Evolutionary conservation across 2,888 invertebrate species (phyloP), one percentile per base, ranked within the genome.

Genomic region (Lucinisca nassula): DNA sequence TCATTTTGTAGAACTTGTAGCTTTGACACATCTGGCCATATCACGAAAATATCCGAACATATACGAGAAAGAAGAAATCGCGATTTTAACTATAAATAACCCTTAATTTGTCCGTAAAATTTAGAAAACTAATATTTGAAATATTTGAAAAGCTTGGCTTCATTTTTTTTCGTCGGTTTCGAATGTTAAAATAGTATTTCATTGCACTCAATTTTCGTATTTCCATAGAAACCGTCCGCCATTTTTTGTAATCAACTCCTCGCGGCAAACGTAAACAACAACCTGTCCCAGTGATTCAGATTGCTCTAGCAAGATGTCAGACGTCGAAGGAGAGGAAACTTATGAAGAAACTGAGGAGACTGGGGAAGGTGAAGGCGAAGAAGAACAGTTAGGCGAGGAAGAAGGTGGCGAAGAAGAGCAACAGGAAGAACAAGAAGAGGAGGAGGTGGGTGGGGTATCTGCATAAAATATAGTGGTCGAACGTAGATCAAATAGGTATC

Each of bases 181-280:
- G 30, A 49, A 24, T 1, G 51, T 32, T n/a, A 35, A 35, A 67
- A 67, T 10, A 4, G 1, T 32, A 35, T 32, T 67, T 67, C 17
- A 10, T 21, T 10, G 32, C 30, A 10, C 24, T 67, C 67, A 32
- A 67, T 35, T 67, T 67, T 35, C 67, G 67, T 35, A 88, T 92
- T 87, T 81, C 91, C 91, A 70, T 91, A 90, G 90, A 90, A 92
- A 92, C 92, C 24, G 85, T 91, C 91, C 91, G 91, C 92, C 92
- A 92, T 92, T 82, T 90, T 92, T 92, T 90, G 91, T 91, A 92
- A 92, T 89, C 91, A 92, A 90, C 90, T 67, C 87, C 83, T 76
- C 80, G 83, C 72, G 82, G 76, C 77, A 70, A 81, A 77, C 74
- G 55, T 49, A 37, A 79, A 88, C 32, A 82, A 49, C 73, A 76